phyloP scores from a whole-genome alignment of 1,140 invertebrate species.

The Trachymyrmex septentrionalis region DNA sequence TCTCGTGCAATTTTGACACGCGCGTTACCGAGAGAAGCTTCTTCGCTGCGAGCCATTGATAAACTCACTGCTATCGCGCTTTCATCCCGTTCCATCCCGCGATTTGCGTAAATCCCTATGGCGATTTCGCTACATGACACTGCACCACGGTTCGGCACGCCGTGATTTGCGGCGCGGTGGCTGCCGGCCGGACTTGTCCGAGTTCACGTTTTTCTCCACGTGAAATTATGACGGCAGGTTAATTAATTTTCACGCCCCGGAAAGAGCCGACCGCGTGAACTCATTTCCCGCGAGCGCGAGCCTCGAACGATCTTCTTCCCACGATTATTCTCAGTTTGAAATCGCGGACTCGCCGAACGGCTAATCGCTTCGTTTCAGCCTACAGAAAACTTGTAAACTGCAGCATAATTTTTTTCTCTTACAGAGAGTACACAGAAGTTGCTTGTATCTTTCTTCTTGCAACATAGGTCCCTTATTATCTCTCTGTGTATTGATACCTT shows the following conservation, averaged over 20 bases:
- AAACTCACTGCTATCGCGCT: slow-evolving; percentile 20
- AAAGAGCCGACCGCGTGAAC: slow-evolving; percentile 45
- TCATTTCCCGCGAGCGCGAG: slow-evolving; percentile 9
- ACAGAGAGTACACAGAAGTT: neutral
- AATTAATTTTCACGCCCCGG: slow-evolving; percentile 52
- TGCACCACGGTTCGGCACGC: neutral
- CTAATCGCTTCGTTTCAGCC: neutral
- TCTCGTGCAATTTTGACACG: slow-evolving; percentile 42
- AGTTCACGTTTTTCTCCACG: neutral
- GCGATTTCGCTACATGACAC: slow-evolving; percentile 30
- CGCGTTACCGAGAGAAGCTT: slow-evolving; percentile 9
- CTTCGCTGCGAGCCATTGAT: slow-evolving; percentile 48
- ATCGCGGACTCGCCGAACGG: neutral
- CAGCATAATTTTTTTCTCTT: neutral
- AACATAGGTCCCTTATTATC: neutral
- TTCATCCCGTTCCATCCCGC: slow-evolving; percentile 21
- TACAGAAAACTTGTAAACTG: neutral
- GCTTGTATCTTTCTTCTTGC: neutral
- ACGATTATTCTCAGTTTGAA: slow-evolving; percentile 14
- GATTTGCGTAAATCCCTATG: slow-evolving; percentile 15
- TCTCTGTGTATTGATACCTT: neutral
- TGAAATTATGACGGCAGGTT: slow-evolving; percentile 41
- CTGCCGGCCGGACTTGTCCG: neutral
- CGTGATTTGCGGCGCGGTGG: neutral
- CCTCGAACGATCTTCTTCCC: slow-evolving; percentile 7